A percentile compares a stretch with the other conserved stretches of the same genome.
Conservation (phyloP, 1,140 invertebrate species). For the Drosophila burlai region DNA sequence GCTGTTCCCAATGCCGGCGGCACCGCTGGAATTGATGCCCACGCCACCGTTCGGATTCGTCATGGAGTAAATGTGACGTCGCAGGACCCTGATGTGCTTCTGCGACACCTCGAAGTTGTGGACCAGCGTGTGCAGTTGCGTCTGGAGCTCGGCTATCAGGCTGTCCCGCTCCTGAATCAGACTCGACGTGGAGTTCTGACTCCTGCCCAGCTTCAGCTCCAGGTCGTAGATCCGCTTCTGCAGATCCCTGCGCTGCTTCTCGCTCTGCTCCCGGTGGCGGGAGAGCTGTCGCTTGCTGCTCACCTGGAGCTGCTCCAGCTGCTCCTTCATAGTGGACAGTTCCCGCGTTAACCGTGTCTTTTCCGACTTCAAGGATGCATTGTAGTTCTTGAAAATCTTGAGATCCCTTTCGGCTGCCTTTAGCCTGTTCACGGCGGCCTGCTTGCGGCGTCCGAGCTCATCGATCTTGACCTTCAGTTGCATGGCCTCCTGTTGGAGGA, state of each 20-base stretch:
- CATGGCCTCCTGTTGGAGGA: slow-evolving; percentile 65
- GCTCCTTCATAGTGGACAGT: slow-evolving; percentile 50
- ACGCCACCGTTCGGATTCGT: slow-evolving; percentile 31
- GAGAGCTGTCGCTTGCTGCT: slow-evolving; percentile 62
- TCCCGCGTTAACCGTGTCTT: slow-evolving; percentile 66
- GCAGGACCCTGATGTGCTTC: slow-evolving; percentile 77
- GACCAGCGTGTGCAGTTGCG: slow-evolving; percentile 76
- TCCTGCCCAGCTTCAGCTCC: slow-evolving; percentile 73
- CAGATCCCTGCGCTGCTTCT: slow-evolving; percentile 76
- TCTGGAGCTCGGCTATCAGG: slow-evolving; percentile 77
- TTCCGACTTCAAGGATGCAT: slow-evolving; percentile 66
- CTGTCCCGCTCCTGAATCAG: slow-evolving; percentile 78
- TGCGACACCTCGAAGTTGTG: slow-evolving; percentile 83
- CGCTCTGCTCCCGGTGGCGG: slow-evolving; percentile 75
- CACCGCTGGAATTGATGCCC: slow-evolving; percentile 5
- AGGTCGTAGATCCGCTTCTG: slow-evolving; percentile 78
- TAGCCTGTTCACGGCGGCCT: slow-evolving; percentile 64
- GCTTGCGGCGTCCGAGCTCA: slow-evolving; percentile 66
- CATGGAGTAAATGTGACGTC: slow-evolving; percentile 79
- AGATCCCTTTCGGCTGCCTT: slow-evolving; percentile 76
- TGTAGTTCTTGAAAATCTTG: slow-evolving; percentile 82
- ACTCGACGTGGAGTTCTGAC: slow-evolving; percentile 75
- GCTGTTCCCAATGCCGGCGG: slow-evolving; percentile 12
- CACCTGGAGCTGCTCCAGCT: slow-evolving; percentile 66
- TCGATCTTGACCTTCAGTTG: slow-evolving; percentile 73